A percentile compares a stretch with the other conserved stretches of the same genome.
Evolutionary conservation across 1,140 invertebrate genomes (phyloP).

Genomic region (Pseudoatta argentina): DNA sequence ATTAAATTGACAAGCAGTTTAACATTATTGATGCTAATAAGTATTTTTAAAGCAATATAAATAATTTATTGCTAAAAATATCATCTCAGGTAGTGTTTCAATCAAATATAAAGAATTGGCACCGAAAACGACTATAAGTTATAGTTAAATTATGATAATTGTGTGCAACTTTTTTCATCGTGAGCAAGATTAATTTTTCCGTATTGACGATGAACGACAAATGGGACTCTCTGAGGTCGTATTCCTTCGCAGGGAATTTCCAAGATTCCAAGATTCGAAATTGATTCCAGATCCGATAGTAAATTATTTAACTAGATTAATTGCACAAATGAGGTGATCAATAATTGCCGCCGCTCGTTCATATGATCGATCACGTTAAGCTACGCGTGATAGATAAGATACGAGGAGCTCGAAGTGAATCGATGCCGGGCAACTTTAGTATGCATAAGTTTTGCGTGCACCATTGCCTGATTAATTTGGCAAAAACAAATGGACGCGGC

Average conservation of each 20-base stretch:
- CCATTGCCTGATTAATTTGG: conserved; percentile 58
- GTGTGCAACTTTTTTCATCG: no score
- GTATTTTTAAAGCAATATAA: no score
- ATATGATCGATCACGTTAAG: conserved; percentile 48
- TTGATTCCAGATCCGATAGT: conserved; percentile 14
- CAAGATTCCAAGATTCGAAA: not conserved
- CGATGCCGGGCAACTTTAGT: conserved; percentile 35
- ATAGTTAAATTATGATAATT: no score
- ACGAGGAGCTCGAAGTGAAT: conserved; percentile 37
- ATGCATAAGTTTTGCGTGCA: conserved; percentile 55
- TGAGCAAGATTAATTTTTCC: not conserved
- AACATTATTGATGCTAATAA: no score
- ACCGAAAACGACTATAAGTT: no score
- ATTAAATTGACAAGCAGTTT: no score
- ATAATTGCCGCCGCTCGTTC: conserved; percentile 1
- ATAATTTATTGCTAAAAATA: no score
- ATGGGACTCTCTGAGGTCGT: not conserved
- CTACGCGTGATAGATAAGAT: conserved; percentile 48
- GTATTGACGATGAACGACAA: no score
- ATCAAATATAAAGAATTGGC: no score
- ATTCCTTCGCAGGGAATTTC: not conserved
- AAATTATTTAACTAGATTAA: conserved; percentile 39
- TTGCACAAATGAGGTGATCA: conserved; percentile 22
- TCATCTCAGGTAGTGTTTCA: no score
- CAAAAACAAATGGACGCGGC: conserved; percentile 58